Evolutionary conservation across 2,888 invertebrate genomes (phyloP), one percentile per base, ranked within the genome.

Genomic region (Hipparchia semele): DNA sequence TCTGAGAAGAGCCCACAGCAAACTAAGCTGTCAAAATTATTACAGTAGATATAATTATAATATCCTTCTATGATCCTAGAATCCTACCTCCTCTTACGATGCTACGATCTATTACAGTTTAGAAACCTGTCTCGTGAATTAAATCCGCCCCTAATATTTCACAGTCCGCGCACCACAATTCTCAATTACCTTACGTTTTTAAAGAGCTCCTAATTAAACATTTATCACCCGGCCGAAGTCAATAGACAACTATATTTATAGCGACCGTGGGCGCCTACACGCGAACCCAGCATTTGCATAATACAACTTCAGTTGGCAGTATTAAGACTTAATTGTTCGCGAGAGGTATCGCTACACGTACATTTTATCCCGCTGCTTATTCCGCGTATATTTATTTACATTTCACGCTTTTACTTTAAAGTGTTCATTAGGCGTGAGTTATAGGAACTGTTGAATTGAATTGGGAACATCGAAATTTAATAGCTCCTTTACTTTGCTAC

Each of bases 291-390:
- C 84, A 93, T 94, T 94, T 92, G 92, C 94, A 94, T 94, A 93
- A 88, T 90, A 94, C 94, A 94, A 91, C 92, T 87, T 86, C 88
- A 87, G 85, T 86, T 85, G 87, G 85, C 83, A 83, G 90, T 91
- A 91, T 94, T 93, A 92, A 91, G 92, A 90, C 92, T 94, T 94
- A 93, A 94, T 94, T 94, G 93, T 93, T 86, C 86, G 85, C 86
- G 53, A 69, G 69, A 69, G 54, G 69, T 69, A 69, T 69, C 61
- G 69, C 53, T 62, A 69, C 69, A 61, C 67, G 67, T 60, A 69
- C 69, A 62, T 53, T 69, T 69, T 69, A 69, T 69, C 69, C 69
- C 61, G 69, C 69, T 39, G 69, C 23, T 61, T 61, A 62, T 69
- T 61, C 61, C 51, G 51, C 53, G 53, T 60, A 39, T 61, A 62